A percentile compares a stretch with the other conserved stretches of the same genome.
Conservation (phyloP, 92 coral and sea anemone species). For the Pocillopora meandrina region DNA sequence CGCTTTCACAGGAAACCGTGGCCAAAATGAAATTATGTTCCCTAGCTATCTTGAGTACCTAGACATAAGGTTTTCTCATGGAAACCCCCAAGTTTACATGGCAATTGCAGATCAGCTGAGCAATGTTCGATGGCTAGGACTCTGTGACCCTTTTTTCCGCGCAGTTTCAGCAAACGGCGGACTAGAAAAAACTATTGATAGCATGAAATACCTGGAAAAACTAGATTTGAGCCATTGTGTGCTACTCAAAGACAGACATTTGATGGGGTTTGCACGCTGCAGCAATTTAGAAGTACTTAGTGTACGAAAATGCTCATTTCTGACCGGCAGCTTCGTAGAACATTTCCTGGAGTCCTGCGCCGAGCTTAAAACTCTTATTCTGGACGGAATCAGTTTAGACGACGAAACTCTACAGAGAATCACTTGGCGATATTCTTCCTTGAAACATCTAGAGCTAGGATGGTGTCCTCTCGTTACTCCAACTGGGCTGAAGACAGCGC, state of each 20-base stretch:
- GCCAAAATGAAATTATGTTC: conserved; percentile 29
- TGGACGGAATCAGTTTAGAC: conserved; percentile 76
- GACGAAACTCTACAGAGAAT: conserved; percentile 48
- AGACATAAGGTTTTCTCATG: conserved; percentile 77
- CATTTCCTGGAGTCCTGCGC: conserved; percentile 42
- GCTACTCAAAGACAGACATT: conserved; percentile 44
- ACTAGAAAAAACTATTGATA: conserved; percentile 26
- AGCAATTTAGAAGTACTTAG: conserved; percentile 56
- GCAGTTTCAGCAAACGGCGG: conserved; percentile 31
- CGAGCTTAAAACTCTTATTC: conserved; percentile 63
- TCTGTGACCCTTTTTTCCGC: conserved; percentile 70
- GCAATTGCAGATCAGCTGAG: conserved; percentile 59
- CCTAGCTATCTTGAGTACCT: conserved; percentile 53
- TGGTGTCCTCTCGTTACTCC: conserved; percentile 71
- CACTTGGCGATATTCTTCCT: conserved; percentile 50
- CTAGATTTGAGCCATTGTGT: conserved; percentile 74
- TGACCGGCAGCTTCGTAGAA: conserved; percentile 55
- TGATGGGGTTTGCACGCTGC: conserved; percentile 49
- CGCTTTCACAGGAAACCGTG: neutral
- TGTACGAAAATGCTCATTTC: conserved; percentile 64
- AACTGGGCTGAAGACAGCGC: conserved; percentile 39
- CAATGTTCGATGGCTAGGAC: conserved; percentile 68
- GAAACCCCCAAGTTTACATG: conserved; percentile 45
- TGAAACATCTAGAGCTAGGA: conserved; percentile 73
- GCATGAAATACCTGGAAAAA: conserved; percentile 59